phyloP scores from a whole-genome alignment of 2,113 vertebrate genomes.

The Cheirogaleus medius region DNA sequence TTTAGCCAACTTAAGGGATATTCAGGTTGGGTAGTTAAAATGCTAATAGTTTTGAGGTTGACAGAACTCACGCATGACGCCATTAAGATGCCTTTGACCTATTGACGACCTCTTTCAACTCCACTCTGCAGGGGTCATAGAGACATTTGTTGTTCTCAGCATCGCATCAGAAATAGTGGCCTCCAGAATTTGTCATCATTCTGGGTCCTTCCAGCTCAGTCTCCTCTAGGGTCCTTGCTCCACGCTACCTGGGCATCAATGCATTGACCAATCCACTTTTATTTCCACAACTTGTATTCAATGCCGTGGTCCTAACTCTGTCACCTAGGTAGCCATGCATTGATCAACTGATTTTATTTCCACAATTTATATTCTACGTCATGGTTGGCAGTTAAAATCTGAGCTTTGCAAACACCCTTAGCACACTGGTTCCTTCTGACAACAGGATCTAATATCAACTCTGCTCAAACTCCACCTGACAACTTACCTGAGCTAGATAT shows the following conservation, averaged over 20 bases:
- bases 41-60: too few species aligned
- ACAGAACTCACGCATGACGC: not conserved
- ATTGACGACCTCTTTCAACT: too few species aligned
- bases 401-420: not conserved
- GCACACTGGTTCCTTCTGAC: too few species aligned
- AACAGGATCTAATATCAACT: not conserved
- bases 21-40: too few species aligned
- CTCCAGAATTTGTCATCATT: accelerated
- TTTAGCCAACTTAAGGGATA: not conserved
- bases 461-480: not conserved
- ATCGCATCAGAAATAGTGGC: not conserved
- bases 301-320: too few species aligned
- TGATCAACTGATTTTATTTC: not conserved
- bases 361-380: accelerated
- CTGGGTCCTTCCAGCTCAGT: not conserved
- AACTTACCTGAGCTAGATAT: not conserved
- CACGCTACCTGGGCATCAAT: accelerated
- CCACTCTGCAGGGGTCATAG: too few species aligned
- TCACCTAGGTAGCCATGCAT: not conserved
- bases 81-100: accelerated
- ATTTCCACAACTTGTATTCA: not conserved
- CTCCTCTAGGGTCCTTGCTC: too few species aligned
- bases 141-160: too few species aligned
- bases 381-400: accelerated
- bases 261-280: too few species aligned